Conservation (phyloP, 2,113 vertebrate species). For the Sturnus vulgaris region DNA sequence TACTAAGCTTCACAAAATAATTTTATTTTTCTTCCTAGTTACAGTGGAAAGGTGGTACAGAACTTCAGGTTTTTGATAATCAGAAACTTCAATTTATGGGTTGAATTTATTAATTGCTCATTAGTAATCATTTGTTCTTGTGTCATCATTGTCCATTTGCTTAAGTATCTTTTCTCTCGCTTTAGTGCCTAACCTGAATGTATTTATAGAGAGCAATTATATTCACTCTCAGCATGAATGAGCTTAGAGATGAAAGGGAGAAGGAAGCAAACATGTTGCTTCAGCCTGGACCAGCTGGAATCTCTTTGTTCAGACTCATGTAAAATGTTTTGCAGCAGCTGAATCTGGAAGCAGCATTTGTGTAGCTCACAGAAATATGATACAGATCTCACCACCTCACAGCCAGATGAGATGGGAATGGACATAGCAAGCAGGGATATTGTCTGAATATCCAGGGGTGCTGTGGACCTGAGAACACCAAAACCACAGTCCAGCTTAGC, state of each 20-base stretch:
- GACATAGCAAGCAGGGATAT: neutral
- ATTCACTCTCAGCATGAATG: conserved; percentile 61
- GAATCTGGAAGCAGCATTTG: conserved; percentile 40
- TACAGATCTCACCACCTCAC: conserved; percentile 2
- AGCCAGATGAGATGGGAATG: conserved; percentile 23
- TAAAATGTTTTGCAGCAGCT: conserved; percentile 57
- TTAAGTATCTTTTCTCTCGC: conserved; percentile 56
- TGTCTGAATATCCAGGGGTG: neutral
- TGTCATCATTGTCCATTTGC: conserved; percentile 53
- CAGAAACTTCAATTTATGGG: conserved; percentile 4
- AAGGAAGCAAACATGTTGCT: conserved; percentile 67
- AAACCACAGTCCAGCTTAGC: neutral
- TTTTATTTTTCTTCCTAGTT: neutral
- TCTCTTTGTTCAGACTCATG: conserved; percentile 60
- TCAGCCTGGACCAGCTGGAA: conserved; percentile 65
- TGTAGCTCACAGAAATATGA: neutral
- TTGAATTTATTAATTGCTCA: conserved; percentile 40
- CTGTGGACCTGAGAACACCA: neutral
- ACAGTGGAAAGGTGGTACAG: neutral
- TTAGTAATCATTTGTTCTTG: conserved; percentile 52
- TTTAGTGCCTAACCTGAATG: conserved; percentile 67
- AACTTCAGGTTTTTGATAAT: neutral
- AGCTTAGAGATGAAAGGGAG: conserved; percentile 63
- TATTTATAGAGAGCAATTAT: conserved; percentile 65
- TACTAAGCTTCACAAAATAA: neutral